Base-by-base conservation (phyloP, 2,888 invertebrate genomes). In the Dione juno region DNA sequence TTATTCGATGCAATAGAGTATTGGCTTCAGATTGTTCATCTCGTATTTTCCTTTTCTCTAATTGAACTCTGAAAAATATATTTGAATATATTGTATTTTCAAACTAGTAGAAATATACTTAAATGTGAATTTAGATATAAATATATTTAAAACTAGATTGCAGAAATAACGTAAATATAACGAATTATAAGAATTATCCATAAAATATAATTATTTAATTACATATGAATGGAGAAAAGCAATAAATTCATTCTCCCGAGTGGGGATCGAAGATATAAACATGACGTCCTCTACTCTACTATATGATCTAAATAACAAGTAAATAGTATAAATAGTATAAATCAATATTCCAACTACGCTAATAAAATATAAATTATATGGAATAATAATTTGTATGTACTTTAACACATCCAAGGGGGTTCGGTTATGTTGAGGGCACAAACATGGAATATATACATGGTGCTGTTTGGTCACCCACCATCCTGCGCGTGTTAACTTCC, bases 401-500 rank as follows among this genome's bases (percentile, higher is more conserved):
- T 84, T 76, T 50, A 92, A 69, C 0, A 90, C 83, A 77, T 92
- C 92, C 70, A 93, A 76, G 1, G 91, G 88, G 10, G 89, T 84
- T 13, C 92, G 84, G 7, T 85, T 79, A 71, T 93, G 93, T 0
- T 54, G n/a, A 0, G 85, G 78, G 73, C 93, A 93, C 6, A 78
- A 7, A 67, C 93, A 93, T 0, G 92, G 88, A 52, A 90, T 54
- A 8, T 80, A 81, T 11, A 88, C 81, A 59, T 91, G 88, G 16
- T 83, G 82, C 1, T 69, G 72, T 54, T 76, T 82, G n/a, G 78
- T 77, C 0, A 87, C 69, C 94, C 93, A 94, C 90, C 94, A 94
- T 11, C 86, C 84, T 0, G 82, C 75, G 35, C 86, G 83, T 0
- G 81, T 79, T 35, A 92, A 81, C 76, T 94, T 94, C 94, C 94